A percentile compares a stretch with the other conserved stretches of the same genome.
Evolutionary conservation across 1,140 invertebrate genomes (phyloP).

Genomic region (Zaprionus vittiger): DNA sequence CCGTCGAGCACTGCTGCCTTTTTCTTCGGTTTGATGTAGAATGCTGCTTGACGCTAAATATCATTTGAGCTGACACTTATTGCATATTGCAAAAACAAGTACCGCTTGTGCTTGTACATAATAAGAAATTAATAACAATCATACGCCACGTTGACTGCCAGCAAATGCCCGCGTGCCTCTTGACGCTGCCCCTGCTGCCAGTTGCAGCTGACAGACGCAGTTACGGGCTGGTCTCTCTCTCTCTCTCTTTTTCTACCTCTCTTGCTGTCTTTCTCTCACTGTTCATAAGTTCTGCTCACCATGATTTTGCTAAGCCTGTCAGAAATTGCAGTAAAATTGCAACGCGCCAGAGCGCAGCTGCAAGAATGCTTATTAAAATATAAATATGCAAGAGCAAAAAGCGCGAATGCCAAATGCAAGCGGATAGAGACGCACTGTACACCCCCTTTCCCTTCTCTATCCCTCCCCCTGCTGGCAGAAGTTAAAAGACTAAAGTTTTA

Average conservation of each 20-base stretch:
- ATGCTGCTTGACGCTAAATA: conserved; percentile 68
- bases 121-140: conserved; percentile 82
- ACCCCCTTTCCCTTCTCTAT: background rate
- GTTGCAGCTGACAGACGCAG: conserved; percentile 77
- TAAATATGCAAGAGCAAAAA: conserved; percentile 80
- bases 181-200: conserved; percentile 37
- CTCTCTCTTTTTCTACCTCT: background rate
- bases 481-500: conserved; percentile 83
- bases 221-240: conserved; percentile 13
- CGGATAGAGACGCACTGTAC: conserved; percentile 32
- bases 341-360: conserved; percentile 71
- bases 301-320: conserved; percentile 80
- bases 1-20: conserved; percentile 3
- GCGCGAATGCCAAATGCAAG: conserved; percentile 56
- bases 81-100: conserved; percentile 68
- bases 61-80: conserved; percentile 77
- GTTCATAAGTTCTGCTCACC: conserved; percentile 76
- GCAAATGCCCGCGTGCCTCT: conserved; percentile 11
- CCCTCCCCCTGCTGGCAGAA: conserved; percentile 17
- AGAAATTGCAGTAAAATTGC: conserved; percentile 81
- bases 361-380: conserved; percentile 82
- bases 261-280: background rate
- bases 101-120: conserved; percentile 64
- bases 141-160: conserved; percentile 72
- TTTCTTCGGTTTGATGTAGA: conserved; percentile 4